Conservation (phyloP, 2,797 vertebrate species). For the Podarcis siculus region DNA sequence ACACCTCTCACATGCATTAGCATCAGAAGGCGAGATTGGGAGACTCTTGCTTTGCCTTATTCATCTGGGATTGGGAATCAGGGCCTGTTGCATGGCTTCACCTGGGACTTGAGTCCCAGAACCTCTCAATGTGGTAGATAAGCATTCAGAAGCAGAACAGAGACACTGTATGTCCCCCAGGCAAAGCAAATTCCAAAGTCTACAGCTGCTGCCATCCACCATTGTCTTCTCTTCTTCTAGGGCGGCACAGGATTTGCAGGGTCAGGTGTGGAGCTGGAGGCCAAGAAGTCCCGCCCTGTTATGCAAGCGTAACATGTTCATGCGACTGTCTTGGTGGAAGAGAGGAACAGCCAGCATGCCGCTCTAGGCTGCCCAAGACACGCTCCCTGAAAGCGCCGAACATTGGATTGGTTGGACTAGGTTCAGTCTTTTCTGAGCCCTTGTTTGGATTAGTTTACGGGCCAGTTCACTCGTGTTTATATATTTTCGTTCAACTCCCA, state of each 20-base stretch:
- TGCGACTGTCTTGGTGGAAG: background rate
- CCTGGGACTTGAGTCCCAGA: background rate
- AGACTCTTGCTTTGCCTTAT: background rate
- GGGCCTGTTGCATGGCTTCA: too few species aligned
- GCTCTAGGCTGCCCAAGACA: background rate
- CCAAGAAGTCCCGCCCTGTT: conserved; percentile 90
- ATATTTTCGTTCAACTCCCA: too few species aligned
- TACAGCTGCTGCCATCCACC: accelerated
- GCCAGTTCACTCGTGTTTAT: too few species aligned
- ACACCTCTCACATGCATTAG: background rate
- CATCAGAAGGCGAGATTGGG: background rate
- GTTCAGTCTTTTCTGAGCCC: too few species aligned
- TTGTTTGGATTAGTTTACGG: too few species aligned
- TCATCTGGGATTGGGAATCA: background rate
- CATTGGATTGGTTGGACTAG: too few species aligned
- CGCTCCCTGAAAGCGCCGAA: background rate
- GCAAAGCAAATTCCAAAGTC: background rate
- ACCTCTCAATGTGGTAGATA: background rate
- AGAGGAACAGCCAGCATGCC: background rate
- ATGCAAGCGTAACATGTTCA: conserved; percentile 83
- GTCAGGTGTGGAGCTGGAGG: conserved; percentile 86
- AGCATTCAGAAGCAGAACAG: background rate
- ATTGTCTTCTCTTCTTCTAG: conserved; percentile 62
- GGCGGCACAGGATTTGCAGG: conserved; percentile 90
- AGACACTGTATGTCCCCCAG: too few species aligned